Base-by-base conservation (phyloP, 2,113 vertebrate species). In the Sturnus vulgaris region DNA sequence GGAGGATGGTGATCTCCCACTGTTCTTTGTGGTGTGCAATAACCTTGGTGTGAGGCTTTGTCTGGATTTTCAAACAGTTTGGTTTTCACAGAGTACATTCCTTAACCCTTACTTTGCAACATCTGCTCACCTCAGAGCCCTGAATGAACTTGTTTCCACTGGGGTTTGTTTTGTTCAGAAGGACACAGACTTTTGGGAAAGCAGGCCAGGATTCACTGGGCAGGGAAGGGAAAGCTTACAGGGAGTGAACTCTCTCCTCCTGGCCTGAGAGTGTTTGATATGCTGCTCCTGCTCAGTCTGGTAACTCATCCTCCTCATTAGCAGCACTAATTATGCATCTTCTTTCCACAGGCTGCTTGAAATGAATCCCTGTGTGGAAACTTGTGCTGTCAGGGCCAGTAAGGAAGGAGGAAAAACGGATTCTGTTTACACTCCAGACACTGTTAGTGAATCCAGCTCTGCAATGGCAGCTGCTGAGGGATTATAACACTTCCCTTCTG, bases 1-100 rank as follows among this genome's bases (percentile, higher is more conserved):
- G 53, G 14, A 55, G 30, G 47, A 30, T 0, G 2, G 11, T 40
- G 55, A 46, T 20, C 28, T 68, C 27, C 31, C 15, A 0, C 1
- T 44, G 24, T 3, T 90, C 47, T 71, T 75, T 59, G 40, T 50
- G 72, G 44, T 28, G 10, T 14, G 22, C 1, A 11, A 37, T 21
- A 65, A 65, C 81, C 39, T 11, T 3, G 10, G 17, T 40, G 35
- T 11, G 65, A 79, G 44, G 44, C 39, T 93, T 82, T 12, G 23
- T 52, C 69, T 52, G 75, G 39, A 25, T 42, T 88, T 66, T 71
- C 55, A 28, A 88, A 49, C 5, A 33, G 20, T 40, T 42, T 71
- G 66, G 5, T 68, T 82, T 82, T 55, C 53, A 18, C 10, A 4
- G 33, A 24, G 53, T 5, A n/a, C 53, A 56, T 79, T 86, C 87